phyloP scores from a whole-genome alignment of 1,140 invertebrate genomes.

The Drosophila rufa region DNA sequence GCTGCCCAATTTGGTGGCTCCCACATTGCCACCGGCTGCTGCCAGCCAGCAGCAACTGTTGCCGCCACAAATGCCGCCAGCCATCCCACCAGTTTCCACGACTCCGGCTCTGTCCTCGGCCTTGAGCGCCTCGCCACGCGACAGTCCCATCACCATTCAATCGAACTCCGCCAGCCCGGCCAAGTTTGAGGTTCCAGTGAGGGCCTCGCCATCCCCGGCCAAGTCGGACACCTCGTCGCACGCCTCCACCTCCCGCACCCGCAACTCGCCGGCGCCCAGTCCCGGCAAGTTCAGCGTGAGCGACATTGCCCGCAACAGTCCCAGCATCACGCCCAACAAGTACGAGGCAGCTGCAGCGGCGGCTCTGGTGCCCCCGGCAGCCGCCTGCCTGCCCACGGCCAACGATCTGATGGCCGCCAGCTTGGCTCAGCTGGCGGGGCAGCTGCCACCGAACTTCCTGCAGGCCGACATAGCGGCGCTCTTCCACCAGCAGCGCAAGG shows the following conservation, averaged over 20 bases:
- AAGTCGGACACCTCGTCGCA: conserved; percentile 82
- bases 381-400: conserved; percentile 65
- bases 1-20: conserved; percentile 40
- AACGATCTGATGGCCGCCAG: conserved; percentile 84
- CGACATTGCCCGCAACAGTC: conserved; percentile 79
- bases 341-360: conserved; percentile 51
- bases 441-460: conserved; percentile 77
- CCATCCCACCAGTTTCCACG: conserved; percentile 28
- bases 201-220: conserved; percentile 81
- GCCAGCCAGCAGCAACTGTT: conserved; percentile 38
- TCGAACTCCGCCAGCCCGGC: conserved; percentile 83
- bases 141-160: conserved; percentile 82
- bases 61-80: conserved; percentile 31
- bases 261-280: conserved; percentile 80
- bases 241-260: conserved; percentile 62
- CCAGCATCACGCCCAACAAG: conserved; percentile 82
- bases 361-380: conserved; percentile 55
- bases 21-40: conserved; percentile 30
- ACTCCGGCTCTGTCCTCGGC: conserved; percentile 35
- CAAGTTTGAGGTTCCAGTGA: conserved; percentile 80
- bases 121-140: conserved; percentile 62
- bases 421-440: conserved; percentile 77
- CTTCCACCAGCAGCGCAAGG: conserved; percentile 78
- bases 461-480: conserved; percentile 71
- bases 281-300: conserved; percentile 81